Percentiles rank a stretch among this genome's conserved stretches.
These are phyloP conservation scores for Halcyon malimbica DNA, from an alignment of 2,113 vertebrate species.

Conservation along the genomic window DNA sequence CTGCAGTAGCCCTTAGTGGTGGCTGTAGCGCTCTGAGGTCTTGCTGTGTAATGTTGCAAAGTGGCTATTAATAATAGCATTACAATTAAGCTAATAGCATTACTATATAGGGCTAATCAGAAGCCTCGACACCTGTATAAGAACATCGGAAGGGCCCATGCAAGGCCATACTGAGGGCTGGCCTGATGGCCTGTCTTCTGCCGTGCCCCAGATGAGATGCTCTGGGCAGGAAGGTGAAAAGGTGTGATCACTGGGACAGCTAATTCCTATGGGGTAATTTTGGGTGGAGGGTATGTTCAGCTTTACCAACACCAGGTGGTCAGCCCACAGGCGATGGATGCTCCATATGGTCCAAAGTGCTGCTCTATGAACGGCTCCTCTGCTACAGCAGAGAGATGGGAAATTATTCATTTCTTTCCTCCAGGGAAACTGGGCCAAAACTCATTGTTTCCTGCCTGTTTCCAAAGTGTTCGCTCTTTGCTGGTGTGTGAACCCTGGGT, in stretches of 20 bases:
- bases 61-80: background rate
- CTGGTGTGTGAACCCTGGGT: background rate
- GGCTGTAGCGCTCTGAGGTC: background rate
- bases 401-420: background rate
- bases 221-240: background rate
- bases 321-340: background rate
- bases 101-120: background rate
- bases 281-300: background rate
- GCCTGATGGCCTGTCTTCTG: background rate
- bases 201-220: background rate
- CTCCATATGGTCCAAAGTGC: rapidly evolving
- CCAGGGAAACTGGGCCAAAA: background rate
- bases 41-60: background rate
- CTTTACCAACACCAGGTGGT: background rate
- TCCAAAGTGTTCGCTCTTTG: background rate
- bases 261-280: background rate
- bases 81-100: background rate
- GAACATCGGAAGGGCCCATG: background rate
- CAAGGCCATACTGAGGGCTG: background rate
- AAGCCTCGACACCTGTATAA: background rate
- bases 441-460: background rate
- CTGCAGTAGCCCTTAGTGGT: rapidly evolving
- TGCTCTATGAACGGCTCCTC: background rate
- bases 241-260: background rate
- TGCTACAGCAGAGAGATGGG: background rate